phyloP scores from a whole-genome alignment of 2,797 vertebrate species.

The Enteromius afrohamiltoni region DNA sequence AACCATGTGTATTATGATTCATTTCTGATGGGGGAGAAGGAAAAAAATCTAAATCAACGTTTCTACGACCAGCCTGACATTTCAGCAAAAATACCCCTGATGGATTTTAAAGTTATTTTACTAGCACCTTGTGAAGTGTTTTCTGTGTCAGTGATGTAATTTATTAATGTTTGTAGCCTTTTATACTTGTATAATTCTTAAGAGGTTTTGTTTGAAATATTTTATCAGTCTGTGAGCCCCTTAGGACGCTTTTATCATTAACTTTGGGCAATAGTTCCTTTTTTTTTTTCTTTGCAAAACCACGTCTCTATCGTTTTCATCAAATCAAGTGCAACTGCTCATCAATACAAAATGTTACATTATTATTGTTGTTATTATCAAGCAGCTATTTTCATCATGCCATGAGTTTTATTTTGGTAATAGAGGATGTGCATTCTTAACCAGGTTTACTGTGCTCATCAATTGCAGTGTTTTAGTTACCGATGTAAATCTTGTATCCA shows the following conservation, averaged over 20 bases:
- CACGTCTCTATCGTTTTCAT: slow-evolving; percentile 65
- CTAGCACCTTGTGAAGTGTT: slow-evolving; percentile 99
- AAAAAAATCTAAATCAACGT: slow-evolving; percentile 55
- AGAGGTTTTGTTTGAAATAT: slow-evolving; percentile 94
- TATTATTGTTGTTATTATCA: slow-evolving; percentile 57
- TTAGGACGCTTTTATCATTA: slow-evolving; percentile 76
- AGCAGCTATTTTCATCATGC: slow-evolving; percentile 79
- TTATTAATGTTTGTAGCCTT: slow-evolving; percentile 99
- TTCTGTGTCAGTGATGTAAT: slow-evolving; percentile 99
- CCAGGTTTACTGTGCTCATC: slow-evolving; percentile 87
- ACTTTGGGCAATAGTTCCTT: slow-evolving; percentile 65
- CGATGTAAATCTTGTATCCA: slow-evolving; percentile 87
- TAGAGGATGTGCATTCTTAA: slow-evolving; percentile 88
- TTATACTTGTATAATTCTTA: slow-evolving; percentile 99
- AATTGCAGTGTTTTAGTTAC: slow-evolving; percentile 89
- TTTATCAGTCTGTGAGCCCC: slow-evolving; percentile 85
- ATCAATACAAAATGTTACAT: slow-evolving; percentile 75
- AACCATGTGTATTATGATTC: slow-evolving; percentile 83
- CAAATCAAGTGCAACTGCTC: slow-evolving; percentile 71
- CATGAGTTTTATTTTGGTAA: slow-evolving; percentile 82
- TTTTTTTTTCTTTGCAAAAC: slow-evolving; percentile 55
- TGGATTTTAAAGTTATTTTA: slow-evolving; percentile 93
- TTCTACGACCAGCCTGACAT: slow-evolving; percentile 92
- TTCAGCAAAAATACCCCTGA: slow-evolving; percentile 87
- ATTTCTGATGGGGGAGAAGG: slow-evolving; percentile 78